A percentile compares a stretch with the other conserved stretches of the same genome.
Evolutionary conservation across 2,888 invertebrate genomes (phyloP).

Genomic region (Eupithecia centaureata): DNA sequence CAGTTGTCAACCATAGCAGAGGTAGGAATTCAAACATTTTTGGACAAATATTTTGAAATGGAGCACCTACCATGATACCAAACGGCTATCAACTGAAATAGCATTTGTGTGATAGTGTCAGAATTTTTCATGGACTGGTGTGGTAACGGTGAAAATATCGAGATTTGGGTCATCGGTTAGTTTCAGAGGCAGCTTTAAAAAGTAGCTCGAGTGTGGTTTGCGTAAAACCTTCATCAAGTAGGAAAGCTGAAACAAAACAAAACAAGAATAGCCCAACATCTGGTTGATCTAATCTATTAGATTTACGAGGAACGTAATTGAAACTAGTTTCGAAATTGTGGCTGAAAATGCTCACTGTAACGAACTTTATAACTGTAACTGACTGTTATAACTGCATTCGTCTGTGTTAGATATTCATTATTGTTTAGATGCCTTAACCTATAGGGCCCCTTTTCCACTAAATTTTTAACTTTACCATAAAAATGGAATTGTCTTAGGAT

Average conservation of each 20-base stretch:
- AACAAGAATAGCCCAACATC: conserved; percentile 3
- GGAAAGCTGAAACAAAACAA: conserved; percentile 8
- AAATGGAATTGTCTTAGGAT: too few species aligned
- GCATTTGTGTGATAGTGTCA: conserved; percentile 10
- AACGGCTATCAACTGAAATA: not conserved
- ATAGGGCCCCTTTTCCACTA: too few species aligned
- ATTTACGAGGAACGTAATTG: conserved; percentile 16
- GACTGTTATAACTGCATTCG: conserved; percentile 14
- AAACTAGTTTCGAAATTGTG: conserved; percentile 14
- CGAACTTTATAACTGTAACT: conserved; percentile 3
- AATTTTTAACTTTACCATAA: too few species aligned
- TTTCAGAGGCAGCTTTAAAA: not conserved
- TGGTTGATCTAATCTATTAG: conserved; percentile 14
- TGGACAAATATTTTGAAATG: not conserved
- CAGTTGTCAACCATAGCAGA: not conserved
- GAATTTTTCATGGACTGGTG: not conserved
- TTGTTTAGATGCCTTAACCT: not conserved
- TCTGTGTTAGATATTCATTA: conserved; percentile 8
- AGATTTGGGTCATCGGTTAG: not conserved
- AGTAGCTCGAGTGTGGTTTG: not conserved
- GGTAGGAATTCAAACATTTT: not conserved
- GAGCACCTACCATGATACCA: not conserved
- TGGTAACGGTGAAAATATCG: not conserved
- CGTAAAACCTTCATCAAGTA: conserved; percentile 11
- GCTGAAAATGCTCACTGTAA: conserved; percentile 20